A percentile compares a stretch with the other conserved stretches of the same genome.
phyloP scores from a whole-genome alignment of 1,140 invertebrate genomes.

The Rhopalosiphum padi region DNA sequence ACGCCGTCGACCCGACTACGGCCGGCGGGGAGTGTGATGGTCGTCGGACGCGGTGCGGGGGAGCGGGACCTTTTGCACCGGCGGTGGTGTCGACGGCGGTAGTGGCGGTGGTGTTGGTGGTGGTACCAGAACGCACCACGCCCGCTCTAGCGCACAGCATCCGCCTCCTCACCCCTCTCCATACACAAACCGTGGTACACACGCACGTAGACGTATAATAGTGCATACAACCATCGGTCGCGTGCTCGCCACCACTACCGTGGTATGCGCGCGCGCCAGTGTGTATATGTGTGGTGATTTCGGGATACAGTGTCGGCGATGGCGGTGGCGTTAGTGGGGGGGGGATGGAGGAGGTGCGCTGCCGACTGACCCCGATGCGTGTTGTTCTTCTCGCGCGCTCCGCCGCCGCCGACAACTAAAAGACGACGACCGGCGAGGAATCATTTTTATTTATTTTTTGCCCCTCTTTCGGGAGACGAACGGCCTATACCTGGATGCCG shows the following conservation, averaged over 20 bases:
- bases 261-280: neutral
- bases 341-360: neutral
- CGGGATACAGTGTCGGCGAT: neutral
- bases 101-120: neutral
- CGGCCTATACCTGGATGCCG: neutral
- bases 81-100: neutral
- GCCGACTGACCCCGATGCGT: conserved; percentile 26
- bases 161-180: neutral
- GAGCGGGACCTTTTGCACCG: conserved; percentile 53
- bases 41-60: neutral
- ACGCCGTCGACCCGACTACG: neutral
- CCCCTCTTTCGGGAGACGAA: neutral
- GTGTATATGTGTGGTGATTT: neutral
- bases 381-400: conserved; percentile 22
- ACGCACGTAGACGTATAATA: neutral
- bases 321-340: neutral
- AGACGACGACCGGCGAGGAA: neutral
- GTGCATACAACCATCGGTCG: neutral
- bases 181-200: neutral
- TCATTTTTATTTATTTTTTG: neutral
- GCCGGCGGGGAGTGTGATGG: neutral
- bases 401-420: neutral
- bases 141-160: conserved; percentile 50
- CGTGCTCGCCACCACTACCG: neutral
- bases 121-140: conserved; percentile 44